Conservation (phyloP, 2,797 vertebrate genomes). For the Thamnophis elegans region DNA sequence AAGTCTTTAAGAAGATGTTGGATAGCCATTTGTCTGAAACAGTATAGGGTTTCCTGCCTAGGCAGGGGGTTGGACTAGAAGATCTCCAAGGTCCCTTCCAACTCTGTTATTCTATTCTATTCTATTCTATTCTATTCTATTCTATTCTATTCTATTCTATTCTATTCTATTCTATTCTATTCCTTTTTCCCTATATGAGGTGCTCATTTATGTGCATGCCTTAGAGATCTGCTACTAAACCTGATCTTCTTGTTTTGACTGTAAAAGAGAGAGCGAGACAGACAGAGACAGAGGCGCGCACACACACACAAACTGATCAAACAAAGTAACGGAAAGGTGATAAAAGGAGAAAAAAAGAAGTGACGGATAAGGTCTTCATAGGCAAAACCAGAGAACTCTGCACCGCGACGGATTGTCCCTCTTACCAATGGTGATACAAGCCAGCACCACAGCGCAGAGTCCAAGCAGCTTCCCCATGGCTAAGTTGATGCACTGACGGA, state of each 20-base stretch:
- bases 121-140: no score
- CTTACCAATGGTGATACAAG: conserved; percentile 20
- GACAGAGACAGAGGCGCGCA: background rate
- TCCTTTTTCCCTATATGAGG: background rate
- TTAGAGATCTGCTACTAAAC: background rate
- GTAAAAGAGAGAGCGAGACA: background rate
- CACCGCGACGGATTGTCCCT: background rate
- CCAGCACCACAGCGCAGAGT: conserved; percentile 6
- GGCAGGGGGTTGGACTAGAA: no score
- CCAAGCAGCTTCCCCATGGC: conserved; percentile 8
- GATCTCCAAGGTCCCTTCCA: no score
- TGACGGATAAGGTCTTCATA: background rate
- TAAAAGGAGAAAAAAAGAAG: background rate
- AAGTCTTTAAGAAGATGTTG: no score
- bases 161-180: no score
- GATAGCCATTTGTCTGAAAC: no score
- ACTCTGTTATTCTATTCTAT: no score
- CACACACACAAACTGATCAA: background rate
- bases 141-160: no score
- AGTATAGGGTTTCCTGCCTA: no score
- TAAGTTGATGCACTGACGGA: background rate
- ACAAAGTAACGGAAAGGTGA: background rate
- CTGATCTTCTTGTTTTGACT: background rate
- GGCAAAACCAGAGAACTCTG: background rate
- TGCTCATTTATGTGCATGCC: background rate